Percentiles rank a stretch among this genome's conserved stretches.
Conservation (phyloP, 2,888 invertebrate genomes). For the Ophraella communa region DNA sequence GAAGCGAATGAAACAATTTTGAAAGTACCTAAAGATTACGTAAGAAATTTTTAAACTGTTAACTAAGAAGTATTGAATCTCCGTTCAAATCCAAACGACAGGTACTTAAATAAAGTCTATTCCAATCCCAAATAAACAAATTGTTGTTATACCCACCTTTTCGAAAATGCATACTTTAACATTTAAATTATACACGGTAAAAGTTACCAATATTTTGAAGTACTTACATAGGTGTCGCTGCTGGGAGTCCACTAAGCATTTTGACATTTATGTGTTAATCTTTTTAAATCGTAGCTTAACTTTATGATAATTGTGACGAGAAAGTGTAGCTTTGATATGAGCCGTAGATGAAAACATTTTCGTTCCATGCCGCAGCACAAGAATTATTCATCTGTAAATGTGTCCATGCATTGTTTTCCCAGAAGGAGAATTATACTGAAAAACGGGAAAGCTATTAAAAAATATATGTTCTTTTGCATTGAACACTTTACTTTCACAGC, state of each 20-base stretch:
- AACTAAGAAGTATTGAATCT: neutral
- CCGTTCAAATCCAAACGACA: neutral
- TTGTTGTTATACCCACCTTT: neutral
- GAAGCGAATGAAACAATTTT: neutral
- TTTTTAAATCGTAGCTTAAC: no score
- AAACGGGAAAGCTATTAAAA: no score
- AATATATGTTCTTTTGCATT: no score
- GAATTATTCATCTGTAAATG: no score
- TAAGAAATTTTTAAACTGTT: neutral
- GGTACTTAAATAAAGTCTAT: neutral
- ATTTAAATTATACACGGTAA: neutral
- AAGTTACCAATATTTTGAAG: slow-evolving; percentile 2
- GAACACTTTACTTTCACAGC: no score
- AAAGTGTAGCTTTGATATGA: no score
- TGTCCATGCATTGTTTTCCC: no score
- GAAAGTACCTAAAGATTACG: neutral
- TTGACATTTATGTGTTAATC: no score
- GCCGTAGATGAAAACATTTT: no score
- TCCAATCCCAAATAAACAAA: neutral
- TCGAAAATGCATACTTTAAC: neutral
- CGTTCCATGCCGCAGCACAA: no score
- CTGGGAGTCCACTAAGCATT: neutral
- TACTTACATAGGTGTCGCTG: neutral
- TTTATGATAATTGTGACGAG: no score
- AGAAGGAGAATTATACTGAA: no score